These are phyloP conservation scores for Drosophila littoralis DNA, from an alignment of 1,140 invertebrate species.

Conservation along the genomic window DNA sequence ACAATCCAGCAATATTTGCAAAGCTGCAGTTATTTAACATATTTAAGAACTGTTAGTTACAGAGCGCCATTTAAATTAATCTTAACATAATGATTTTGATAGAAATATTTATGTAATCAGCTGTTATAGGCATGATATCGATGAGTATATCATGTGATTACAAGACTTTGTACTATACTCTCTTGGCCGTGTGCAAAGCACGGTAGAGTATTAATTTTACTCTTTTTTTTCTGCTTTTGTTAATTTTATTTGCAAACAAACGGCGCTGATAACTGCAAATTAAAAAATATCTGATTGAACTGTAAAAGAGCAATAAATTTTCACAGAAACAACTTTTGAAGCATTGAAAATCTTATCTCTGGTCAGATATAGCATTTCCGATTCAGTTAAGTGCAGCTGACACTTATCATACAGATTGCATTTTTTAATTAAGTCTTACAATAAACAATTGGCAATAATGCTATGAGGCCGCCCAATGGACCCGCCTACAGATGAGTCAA, in stretches of 20 bases:
- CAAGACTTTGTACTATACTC: background rate
- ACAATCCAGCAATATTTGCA: no score
- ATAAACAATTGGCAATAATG: conserved; percentile 61
- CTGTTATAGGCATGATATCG: conserved; percentile 2
- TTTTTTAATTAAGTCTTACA: background rate
- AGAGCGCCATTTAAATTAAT: background rate
- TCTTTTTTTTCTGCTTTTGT: background rate
- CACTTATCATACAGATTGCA: background rate
- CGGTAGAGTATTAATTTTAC: background rate
- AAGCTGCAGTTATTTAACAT: background rate
- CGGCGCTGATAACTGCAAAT: conserved; percentile 36
- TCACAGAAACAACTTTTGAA: conserved; percentile 6
- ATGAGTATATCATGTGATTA: conserved; percentile 30
- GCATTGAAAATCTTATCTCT: conserved; percentile 2
- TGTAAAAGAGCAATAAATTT: conserved; percentile 9
- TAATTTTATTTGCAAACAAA: conserved; percentile 4
- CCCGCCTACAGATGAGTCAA: conserved; percentile 28
- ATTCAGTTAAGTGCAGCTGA: conserved; percentile 25
- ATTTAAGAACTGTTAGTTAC: background rate
- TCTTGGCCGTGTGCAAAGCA: conserved; percentile 8
- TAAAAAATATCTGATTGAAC: conserved; percentile 12
- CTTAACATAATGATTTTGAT: background rate
- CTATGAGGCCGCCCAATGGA: conserved; percentile 31
- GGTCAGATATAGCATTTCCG: conserved; percentile 18
- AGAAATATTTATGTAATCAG: conserved; percentile 12